These are phyloP conservation scores for Nemotelus pantherinus DNA, from an alignment of 2,888 invertebrate genomes.

Conservation along the genomic window DNA sequence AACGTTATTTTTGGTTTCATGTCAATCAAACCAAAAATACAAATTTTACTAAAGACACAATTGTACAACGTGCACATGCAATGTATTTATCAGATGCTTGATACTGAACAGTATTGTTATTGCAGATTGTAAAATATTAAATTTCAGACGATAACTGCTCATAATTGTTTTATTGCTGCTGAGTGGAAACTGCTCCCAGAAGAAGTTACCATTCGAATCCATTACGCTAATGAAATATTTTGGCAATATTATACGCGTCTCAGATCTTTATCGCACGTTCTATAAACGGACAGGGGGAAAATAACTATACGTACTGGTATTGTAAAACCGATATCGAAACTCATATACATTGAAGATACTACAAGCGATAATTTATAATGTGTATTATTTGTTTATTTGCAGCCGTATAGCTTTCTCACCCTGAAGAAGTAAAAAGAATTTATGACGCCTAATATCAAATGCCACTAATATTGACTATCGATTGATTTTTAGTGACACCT, in stretches of 20 bases:
- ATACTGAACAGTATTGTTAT: constrained; percentile 33
- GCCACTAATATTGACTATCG: background rate
- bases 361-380: constrained; percentile 28
- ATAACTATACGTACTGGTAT: constrained; percentile 4
- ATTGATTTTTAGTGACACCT: background rate
- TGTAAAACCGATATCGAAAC: constrained; percentile 26
- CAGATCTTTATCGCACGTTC: background rate
- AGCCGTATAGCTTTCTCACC: constrained; percentile 20
- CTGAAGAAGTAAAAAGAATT: constrained; percentile 11
- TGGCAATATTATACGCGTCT: constrained; percentile 28
- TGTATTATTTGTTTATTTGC: constrained; percentile 35
- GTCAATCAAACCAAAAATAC: constrained; percentile 41
- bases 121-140: constrained; percentile 40
- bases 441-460: constrained; percentile 14
- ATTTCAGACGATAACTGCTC: constrained; percentile 25
- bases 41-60: constrained; percentile 33
- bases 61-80: constrained; percentile 30
- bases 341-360: constrained; percentile 36
- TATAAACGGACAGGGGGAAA: no score
- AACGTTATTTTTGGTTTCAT: constrained; percentile 15
- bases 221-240: constrained; percentile 36
- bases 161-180: constrained; percentile 35
- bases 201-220: background rate
- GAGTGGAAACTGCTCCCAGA: constrained; percentile 18
- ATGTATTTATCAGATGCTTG: constrained; percentile 19